Evolutionary conservation across 2,113 vertebrate species (phyloP).

Genomic region (Tragelaphus buxtoni): DNA sequence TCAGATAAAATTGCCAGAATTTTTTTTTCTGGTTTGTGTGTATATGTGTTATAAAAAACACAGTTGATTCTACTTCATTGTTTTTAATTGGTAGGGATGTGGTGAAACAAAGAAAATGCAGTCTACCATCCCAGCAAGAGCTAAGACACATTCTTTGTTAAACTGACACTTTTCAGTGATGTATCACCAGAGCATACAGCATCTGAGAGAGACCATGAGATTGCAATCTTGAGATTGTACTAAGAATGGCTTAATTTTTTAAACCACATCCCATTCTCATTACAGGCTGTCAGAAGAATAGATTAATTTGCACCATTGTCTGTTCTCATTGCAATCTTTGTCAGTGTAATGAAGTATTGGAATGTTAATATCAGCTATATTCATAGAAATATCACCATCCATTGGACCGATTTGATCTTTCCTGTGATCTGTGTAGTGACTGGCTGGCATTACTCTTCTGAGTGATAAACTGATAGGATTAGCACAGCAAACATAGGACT

Average conservation of each 20-base stretch:
- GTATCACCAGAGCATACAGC: background rate
- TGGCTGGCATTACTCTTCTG: background rate
- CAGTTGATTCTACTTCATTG: background rate
- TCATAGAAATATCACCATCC: slow-evolving; percentile 20
- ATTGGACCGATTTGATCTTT: background rate
- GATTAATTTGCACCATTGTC: slow-evolving; percentile 52
- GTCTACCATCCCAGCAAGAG: slow-evolving; percentile 10
- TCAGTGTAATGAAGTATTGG: slow-evolving; percentile 27
- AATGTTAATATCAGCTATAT: slow-evolving; percentile 24
- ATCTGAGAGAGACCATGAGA: slow-evolving; percentile 11
- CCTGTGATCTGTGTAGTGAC: background rate
- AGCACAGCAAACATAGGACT: background rate
- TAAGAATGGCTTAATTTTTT: slow-evolving; percentile 50
- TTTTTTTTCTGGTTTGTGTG: background rate
- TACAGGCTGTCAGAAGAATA: slow-evolving; percentile 49
- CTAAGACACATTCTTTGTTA: slow-evolving; percentile 39
- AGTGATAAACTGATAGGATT: background rate
- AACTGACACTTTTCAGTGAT: slow-evolving; percentile 34
- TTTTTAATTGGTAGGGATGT: background rate
- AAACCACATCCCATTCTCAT: slow-evolving; percentile 55
- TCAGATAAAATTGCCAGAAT: background rate
- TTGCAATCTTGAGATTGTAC: slow-evolving; percentile 45
- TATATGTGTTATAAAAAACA: background rate
- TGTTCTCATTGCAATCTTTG: slow-evolving; percentile 52
- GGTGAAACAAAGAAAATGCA: slow-evolving; percentile 31